Percentiles rank a stretch among this genome's conserved stretches.
Conservation (phyloP, 2,797 vertebrate genomes). For the Chelidonichthys spinosus region DNA sequence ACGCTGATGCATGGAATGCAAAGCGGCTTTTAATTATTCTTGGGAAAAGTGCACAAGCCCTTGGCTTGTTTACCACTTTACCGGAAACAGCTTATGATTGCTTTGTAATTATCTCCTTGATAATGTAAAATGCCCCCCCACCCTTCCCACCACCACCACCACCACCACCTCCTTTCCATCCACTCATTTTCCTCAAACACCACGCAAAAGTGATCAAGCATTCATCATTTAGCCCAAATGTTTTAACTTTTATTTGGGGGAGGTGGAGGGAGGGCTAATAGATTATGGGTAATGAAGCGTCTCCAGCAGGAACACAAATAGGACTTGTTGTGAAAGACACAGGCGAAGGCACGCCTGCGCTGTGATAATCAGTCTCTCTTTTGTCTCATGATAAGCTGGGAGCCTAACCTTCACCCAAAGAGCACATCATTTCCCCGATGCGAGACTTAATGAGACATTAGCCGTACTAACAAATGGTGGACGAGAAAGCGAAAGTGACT, state of each 20-base stretch:
- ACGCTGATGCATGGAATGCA: constrained; percentile 76
- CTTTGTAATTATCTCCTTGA: constrained; percentile 82
- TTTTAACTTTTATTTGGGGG: constrained; percentile 75
- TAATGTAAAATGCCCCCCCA: constrained; percentile 74
- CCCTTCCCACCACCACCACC: too few species aligned
- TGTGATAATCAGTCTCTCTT: constrained; percentile 74
- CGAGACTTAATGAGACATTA: constrained; percentile 82
- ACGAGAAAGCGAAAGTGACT: constrained; percentile 80
- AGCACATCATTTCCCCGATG: constrained; percentile 78
- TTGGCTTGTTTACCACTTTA: constrained; percentile 82
- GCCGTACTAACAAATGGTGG: constrained; percentile 78
- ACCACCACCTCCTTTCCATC: constrained; percentile 44
- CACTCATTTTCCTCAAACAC: constrained; percentile 57
- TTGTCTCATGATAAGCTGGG: constrained; percentile 73
- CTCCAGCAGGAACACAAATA: constrained; percentile 73
- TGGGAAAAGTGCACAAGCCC: constrained; percentile 74
- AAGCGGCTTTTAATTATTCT: constrained; percentile 81
- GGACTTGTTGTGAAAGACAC: constrained; percentile 73
- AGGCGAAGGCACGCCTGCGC: constrained; percentile 42
- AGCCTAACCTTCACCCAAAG: constrained; percentile 80
- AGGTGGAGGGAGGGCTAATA: constrained; percentile 70
- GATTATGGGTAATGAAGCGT: constrained; percentile 79
- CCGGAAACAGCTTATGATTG: constrained; percentile 80
- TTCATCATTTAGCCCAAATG: constrained; percentile 79
- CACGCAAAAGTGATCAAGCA: constrained; percentile 69